Evolutionary conservation across 2,888 invertebrate species (phyloP), one percentile per base, ranked within the genome.

Genomic region (Gisinianus flammeolus): DNA sequence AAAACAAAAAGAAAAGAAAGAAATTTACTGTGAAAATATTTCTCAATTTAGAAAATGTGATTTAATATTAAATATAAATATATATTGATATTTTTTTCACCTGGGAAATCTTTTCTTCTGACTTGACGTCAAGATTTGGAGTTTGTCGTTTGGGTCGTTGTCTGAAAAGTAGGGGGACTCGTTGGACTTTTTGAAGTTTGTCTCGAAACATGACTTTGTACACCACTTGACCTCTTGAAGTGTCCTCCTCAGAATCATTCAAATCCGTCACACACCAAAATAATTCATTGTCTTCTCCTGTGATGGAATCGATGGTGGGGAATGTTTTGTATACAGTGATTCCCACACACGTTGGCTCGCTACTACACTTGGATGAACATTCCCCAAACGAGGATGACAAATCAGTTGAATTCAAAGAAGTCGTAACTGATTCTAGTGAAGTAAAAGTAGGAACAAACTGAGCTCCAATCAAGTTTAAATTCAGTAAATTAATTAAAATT

Each of bases 181-280:
- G 58, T 22, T 22, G 6, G 12, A 58, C 58, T 6, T 58, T 8
- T 22, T 58, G 19, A 6, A 58, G 58, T 58, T 58, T 58, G 10
- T 58, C 12, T 6, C 58, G 58, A 58, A 58, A 58, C 58, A 58
- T 58, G 22, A 58, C 22, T 58, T 58, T 58, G 58, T 58, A 58
- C 5, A 58, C 58, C 12, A 58, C 22, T n/a, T 58, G n/a, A 58
- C 58, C 58, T 22, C 19, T 58, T 12, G 58, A 8, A 6, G n/a
- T 12, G 19, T 58, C 58, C 22, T 58, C 58, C 6, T 58, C n/a
- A 8, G 58, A n/a, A 6, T 58, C 58, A 22, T 8, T 6, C 58
- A 58, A 58, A 12, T 8, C 10, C 58, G n/a, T 12, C n/a, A 12
- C n/a, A 22, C 58, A 58, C 58, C 58, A 58, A n/a, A 58, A 58